Evolutionary conservation across 2,797 vertebrate genomes (phyloP).

Genomic region (Simalia tracyae): DNA sequence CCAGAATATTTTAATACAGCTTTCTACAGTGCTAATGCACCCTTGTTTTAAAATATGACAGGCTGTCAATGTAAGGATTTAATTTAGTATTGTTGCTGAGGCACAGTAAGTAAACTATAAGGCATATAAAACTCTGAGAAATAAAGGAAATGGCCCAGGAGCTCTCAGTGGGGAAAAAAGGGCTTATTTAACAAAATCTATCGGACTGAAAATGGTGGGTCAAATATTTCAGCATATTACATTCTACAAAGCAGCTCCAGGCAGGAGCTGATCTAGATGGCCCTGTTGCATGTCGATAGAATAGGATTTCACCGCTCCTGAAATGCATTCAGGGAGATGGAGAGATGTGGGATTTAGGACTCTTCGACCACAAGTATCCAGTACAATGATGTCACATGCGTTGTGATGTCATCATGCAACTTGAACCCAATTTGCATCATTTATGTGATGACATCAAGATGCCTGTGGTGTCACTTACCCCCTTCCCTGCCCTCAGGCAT

Average conservation of each 20-base stretch:
- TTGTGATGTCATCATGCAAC: not conserved
- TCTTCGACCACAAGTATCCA: not conserved
- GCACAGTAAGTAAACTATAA: conserved; percentile 1
- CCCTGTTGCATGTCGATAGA: not conserved
- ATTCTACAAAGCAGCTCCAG: not conserved
- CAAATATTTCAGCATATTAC: not conserved
- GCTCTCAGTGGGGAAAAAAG: not conserved
- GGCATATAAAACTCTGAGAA: conserved; percentile 1
- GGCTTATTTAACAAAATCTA: conserved; percentile 2
- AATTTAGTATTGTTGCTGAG: conserved; percentile 29
- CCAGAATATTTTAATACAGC: conserved; percentile 27
- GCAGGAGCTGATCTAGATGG: not conserved
- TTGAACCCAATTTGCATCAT: not conserved
- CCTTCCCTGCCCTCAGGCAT: not conserved
- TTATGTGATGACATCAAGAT: not conserved
- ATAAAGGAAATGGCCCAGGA: not conserved
- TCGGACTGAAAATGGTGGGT: not conserved
- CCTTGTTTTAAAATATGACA: not conserved
- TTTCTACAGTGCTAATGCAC: conserved; percentile 31
- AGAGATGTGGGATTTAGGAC: not conserved
- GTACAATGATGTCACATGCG: not conserved
- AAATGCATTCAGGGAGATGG: not conserved
- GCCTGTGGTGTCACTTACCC: not conserved
- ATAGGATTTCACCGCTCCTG: not conserved
- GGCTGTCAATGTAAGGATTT: not conserved